Percentiles rank a stretch among this genome's conserved stretches.
These are phyloP conservation scores for Drepana falcataria DNA, from an alignment of 2,888 invertebrate genomes.

Conservation along the genomic window DNA sequence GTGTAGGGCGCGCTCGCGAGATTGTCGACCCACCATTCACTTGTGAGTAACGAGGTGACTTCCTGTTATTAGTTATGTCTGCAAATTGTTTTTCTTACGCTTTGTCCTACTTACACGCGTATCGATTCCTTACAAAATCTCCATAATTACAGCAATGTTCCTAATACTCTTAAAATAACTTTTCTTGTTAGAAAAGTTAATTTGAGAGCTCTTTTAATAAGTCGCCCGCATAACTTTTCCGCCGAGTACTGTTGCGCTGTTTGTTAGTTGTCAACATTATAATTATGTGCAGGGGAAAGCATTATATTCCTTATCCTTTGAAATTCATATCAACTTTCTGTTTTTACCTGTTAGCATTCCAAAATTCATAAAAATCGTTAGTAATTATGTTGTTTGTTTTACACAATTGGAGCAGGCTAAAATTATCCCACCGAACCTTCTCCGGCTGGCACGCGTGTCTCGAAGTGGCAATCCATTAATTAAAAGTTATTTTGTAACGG, in stretches of 20 bases:
- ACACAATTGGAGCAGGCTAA: too few relatives aligned
- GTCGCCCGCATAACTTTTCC: not conserved
- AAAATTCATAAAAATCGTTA: too few relatives aligned
- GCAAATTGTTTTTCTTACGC: conserved; percentile 70
- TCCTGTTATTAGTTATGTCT: conserved; percentile 73
- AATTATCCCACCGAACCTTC: not conserved
- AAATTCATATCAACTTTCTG: too few relatives aligned
- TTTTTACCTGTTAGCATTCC: too few relatives aligned
- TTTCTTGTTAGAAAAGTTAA: not conserved
- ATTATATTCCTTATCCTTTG: not conserved
- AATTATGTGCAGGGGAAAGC: not conserved
- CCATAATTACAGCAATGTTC: conserved; percentile 2
- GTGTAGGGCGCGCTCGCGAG: conserved; percentile 69
- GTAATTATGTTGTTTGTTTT: too few relatives aligned
- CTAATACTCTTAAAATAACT: not conserved
- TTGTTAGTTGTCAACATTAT: not conserved
- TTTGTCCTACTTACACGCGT: conserved; percentile 36
- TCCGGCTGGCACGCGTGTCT: conserved; percentile 42
- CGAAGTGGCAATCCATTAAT: conserved; percentile 76
- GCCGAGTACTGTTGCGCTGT: not conserved
- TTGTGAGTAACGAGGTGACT: conserved; percentile 76
- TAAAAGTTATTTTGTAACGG: conserved; percentile 74
- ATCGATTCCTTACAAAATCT: conserved; percentile 43
- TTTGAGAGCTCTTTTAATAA: not conserved
- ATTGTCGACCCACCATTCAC: conserved; percentile 74